Evolutionary conservation across 2,888 invertebrate species (phyloP).

Genomic region (Agonopterix subpropinquella): DNA sequence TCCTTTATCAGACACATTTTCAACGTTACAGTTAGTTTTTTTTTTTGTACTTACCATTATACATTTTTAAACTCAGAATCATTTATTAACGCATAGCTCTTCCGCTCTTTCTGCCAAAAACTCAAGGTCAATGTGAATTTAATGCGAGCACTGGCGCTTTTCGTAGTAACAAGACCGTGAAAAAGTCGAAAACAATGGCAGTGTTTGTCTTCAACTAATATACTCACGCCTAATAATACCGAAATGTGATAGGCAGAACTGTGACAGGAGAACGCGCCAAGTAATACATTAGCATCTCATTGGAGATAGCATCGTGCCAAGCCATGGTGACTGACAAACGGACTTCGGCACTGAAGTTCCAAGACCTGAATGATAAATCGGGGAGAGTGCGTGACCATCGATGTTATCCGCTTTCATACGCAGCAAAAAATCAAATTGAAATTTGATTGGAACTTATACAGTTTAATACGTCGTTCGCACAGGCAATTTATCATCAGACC

Average conservation of each 20-base stretch:
- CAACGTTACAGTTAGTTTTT: background rate
- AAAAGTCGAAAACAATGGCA: slow-evolving; percentile 30
- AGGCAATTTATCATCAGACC: slow-evolving; percentile 27
- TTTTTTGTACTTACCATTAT: too few relatives aligned
- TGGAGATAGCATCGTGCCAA: slow-evolving; percentile 53
- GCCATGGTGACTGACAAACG: slow-evolving; percentile 32
- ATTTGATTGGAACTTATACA: slow-evolving; percentile 13
- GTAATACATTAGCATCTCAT: slow-evolving; percentile 68
- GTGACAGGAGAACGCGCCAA: slow-evolving; percentile 54
- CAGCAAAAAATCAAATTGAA: slow-evolving; percentile 16
- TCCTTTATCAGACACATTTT: background rate
- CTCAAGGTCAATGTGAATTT: slow-evolving; percentile 31
- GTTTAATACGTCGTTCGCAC: slow-evolving; percentile 3
- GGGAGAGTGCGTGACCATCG: slow-evolving; percentile 19
- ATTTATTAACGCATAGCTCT: background rate
- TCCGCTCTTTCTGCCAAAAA: slow-evolving; percentile 24
- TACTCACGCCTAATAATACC: slow-evolving; percentile 40
- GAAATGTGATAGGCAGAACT: slow-evolving; percentile 51
- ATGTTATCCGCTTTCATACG: slow-evolving; percentile 3
- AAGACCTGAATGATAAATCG: slow-evolving; percentile 28
- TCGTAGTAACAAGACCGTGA: slow-evolving; percentile 35
- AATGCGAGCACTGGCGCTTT: slow-evolving; percentile 19
- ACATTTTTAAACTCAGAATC: too few relatives aligned
- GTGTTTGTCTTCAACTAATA: slow-evolving; percentile 18
- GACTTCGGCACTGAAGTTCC: slow-evolving; percentile 24